These are phyloP conservation scores for Scatophagus argus DNA, from an alignment of 2,113 vertebrate genomes.

Conservation along the genomic window DNA sequence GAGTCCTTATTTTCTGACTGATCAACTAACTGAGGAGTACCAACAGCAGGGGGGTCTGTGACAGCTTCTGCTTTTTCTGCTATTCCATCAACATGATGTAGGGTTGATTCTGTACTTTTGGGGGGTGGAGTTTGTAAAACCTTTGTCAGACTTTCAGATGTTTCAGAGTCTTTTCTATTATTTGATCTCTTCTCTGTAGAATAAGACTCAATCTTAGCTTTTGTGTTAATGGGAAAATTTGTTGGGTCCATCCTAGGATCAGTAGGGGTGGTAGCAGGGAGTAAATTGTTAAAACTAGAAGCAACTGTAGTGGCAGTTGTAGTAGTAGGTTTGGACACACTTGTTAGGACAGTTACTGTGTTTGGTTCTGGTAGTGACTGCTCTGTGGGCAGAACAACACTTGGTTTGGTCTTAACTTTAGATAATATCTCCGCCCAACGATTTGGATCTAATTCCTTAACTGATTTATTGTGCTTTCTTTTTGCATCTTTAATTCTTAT, in stretches of 20 bases:
- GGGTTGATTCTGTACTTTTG: constrained; percentile 39
- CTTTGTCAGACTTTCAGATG: not conserved
- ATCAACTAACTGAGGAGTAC: constrained; percentile 19
- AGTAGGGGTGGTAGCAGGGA: not conserved
- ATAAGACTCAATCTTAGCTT: not conserved
- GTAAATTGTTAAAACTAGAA: constrained; percentile 5
- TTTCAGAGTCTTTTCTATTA: constrained; percentile 1
- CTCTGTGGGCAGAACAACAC: constrained; percentile 51
- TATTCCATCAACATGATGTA: not conserved
- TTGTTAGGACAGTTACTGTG: constrained; percentile 33
- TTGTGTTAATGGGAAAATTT: not conserved
- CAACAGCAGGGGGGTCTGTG: constrained; percentile 29
- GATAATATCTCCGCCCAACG: constrained; percentile 81
- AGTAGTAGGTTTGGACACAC: constrained; percentile 14
- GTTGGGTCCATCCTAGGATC: not conserved
- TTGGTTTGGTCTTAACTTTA: constrained; percentile 77
- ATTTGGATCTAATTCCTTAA: constrained; percentile 82
- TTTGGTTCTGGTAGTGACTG: constrained; percentile 51
- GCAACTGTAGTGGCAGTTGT: constrained; percentile 16
- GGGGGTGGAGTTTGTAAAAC: constrained; percentile 23
- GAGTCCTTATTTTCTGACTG: constrained; percentile 41
- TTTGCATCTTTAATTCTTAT: constrained; percentile 72
- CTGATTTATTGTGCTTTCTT: constrained; percentile 79
- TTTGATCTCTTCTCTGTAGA: constrained; percentile 3
- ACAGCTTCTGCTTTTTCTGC: constrained; percentile 33